Conservation (phyloP, 2,888 invertebrate genomes). For the Rhingia rostrata region DNA sequence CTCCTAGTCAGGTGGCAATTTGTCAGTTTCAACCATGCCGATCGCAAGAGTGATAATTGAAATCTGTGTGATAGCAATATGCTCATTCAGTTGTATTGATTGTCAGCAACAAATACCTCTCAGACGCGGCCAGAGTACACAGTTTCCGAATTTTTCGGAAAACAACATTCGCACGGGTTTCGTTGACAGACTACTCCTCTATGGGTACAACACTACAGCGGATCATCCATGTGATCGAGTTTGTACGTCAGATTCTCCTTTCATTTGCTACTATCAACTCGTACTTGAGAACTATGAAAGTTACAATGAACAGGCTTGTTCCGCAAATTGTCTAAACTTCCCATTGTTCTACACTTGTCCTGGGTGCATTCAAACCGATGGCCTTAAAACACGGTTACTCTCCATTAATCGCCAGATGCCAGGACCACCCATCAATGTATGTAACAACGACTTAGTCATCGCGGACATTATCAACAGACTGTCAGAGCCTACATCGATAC, state of each 20-base stretch:
- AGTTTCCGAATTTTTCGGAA: neutral
- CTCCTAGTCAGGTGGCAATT: neutral
- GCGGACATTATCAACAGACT: conserved; percentile 79
- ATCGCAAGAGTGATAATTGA: neutral
- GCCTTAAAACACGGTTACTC: conserved; percentile 77
- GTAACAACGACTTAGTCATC: conserved; percentile 80
- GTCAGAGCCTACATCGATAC: conserved; percentile 79
- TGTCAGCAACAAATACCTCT: neutral
- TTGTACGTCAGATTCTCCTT: neutral
- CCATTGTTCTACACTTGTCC: conserved; percentile 1
- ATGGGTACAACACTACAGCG: neutral
- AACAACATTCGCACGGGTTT: conserved; percentile 24
- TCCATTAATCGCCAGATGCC: conserved; percentile 80
- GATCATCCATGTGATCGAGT: conserved; percentile 36
- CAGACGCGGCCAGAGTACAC: neutral
- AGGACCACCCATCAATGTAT: conserved; percentile 79
- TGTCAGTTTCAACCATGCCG: neutral
- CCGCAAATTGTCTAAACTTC: neutral
- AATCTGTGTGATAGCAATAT: neutral
- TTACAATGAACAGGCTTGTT: conserved; percentile 24
- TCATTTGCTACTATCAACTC: conserved; percentile 42
- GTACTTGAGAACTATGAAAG: conserved; percentile 22
- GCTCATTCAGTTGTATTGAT: neutral
- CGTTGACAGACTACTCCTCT: neutral
- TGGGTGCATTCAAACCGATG: conserved; percentile 76